Base-by-base conservation (phyloP, 2,888 invertebrate species). In the Megaustenia siamemsis region DNA sequence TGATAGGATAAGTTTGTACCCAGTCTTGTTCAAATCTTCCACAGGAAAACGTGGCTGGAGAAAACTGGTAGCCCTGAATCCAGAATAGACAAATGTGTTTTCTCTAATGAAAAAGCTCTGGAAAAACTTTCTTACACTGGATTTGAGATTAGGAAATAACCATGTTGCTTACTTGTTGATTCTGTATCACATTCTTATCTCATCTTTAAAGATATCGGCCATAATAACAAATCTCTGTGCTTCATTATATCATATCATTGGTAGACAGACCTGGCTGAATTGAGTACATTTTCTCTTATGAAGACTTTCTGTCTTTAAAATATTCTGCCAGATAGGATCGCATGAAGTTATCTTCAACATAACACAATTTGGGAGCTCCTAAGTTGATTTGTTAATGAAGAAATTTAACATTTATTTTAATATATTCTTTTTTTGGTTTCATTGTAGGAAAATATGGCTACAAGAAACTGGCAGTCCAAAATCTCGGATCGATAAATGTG, bases 391-490 rank as follows among this genome's bases (percentile, higher is more conserved):
- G n/a, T n/a, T n/a, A n/a, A n/a, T n/a, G n/a, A n/a, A n/a, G 12
- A 60, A n/a, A 6, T 38, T 18, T 24, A 3, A 69, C 6, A n/a
- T 18, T 40, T 18, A 45, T 43, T n/a, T 75, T 28, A 28, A 69
- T 78, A 18, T 56, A 24, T n/a, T 56, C 53, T 45, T 24, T 38
- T 45, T 60, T 60, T n/a, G n/a, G 12, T 68, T 24, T 82, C 63
- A 24, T 75, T 86, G n/a, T 85, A 88, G 88, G 87, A 88, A 86
- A 60, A 63, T 80, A 21, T 88, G 88, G 88, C 86, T 88, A 32
- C 56, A 69, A 43, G 85, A 79, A 24, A 85, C 82, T 60, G 88
- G 88, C 38, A 88, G 88, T 76, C 87, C 87, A 4, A 84, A 79
- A 24, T 86, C 86, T 32, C 71, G 56, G 66, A 88, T 88, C 32